A percentile compares a stretch with the other conserved stretches of the same genome.
phyloP scores from a whole-genome alignment of 2,113 vertebrate genomes.

The Silurus glanis region DNA sequence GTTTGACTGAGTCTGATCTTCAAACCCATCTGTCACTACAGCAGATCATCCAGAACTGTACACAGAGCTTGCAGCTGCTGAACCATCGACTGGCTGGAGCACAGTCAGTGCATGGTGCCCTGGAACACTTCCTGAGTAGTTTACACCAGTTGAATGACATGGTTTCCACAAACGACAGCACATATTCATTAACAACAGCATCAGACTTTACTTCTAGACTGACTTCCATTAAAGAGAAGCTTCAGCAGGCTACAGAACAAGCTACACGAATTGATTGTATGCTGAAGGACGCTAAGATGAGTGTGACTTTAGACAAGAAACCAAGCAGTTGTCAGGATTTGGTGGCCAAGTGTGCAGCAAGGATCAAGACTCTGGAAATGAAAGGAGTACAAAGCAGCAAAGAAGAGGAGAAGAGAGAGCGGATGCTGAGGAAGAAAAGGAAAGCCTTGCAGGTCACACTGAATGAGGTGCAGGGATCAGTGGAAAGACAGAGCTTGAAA shows the following conservation, averaged over 20 bases:
- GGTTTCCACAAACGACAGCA: conserved; percentile 29
- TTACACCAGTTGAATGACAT: conserved; percentile 63
- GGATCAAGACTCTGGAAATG: conserved; percentile 8
- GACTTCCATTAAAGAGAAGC: conserved; percentile 54
- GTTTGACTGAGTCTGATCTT: conserved; percentile 56
- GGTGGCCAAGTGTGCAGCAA: conserved; percentile 33
- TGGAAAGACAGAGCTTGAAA: conserved; percentile 74
- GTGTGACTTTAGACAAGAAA: conserved; percentile 52
- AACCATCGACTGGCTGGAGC: conserved; percentile 61
- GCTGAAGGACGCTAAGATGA: conserved; percentile 60
- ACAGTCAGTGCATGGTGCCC: conserved; percentile 62
- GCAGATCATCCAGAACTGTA: conserved; percentile 61
- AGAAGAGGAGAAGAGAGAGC: conserved; percentile 32
- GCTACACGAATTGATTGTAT: conserved; percentile 52
- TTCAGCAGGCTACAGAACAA: conserved; percentile 53
- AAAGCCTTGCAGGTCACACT: conserved; percentile 70
- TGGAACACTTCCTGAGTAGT: conserved; percentile 74
- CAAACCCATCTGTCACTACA: conserved; percentile 57
- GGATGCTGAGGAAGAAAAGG: conserved; percentile 58
- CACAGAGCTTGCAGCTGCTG: conserved; percentile 70
- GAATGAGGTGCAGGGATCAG: conserved; percentile 70
- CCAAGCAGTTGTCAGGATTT: conserved; percentile 57
- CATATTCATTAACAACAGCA: conserved; percentile 57
- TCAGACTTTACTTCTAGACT: conserved; percentile 50
- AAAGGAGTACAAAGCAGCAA: not conserved